phyloP scores from a whole-genome alignment of 2,888 invertebrate genomes.

The Volucella inflata region DNA sequence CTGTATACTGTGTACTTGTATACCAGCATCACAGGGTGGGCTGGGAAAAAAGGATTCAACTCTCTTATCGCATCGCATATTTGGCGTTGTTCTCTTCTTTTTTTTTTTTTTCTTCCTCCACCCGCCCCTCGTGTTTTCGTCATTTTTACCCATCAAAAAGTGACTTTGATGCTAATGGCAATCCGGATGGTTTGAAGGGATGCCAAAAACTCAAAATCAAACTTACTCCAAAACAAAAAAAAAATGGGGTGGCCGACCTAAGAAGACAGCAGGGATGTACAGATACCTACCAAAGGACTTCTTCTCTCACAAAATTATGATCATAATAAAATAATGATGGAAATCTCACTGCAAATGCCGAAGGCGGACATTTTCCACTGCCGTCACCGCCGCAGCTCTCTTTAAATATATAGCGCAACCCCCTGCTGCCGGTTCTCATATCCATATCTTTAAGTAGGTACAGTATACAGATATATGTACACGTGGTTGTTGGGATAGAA shows the following conservation, averaged over 20 bases:
- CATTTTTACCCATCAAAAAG: slow-evolving; percentile 58
- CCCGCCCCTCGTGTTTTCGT: slow-evolving; percentile 27
- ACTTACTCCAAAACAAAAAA: slow-evolving; percentile 16
- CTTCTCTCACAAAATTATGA: slow-evolving; percentile 63
- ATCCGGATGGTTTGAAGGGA: slow-evolving; percentile 66
- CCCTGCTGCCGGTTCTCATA: neutral
- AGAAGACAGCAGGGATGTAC: too few relatives aligned
- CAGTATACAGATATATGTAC: slow-evolving; percentile 13
- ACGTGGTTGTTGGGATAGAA: slow-evolving; percentile 57
- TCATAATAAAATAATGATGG: slow-evolving; percentile 73
- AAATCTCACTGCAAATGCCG: slow-evolving; percentile 66
- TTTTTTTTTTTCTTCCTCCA: too few relatives aligned
- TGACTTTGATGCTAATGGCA: slow-evolving; percentile 63
- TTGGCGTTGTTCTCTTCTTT: slow-evolving; percentile 57
- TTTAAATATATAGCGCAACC: slow-evolving; percentile 22
- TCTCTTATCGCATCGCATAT: slow-evolving; percentile 67
- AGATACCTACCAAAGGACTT: neutral
- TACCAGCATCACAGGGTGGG: slow-evolving; percentile 2
- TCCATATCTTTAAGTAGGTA: neutral
- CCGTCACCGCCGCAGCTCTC: slow-evolving; percentile 1
- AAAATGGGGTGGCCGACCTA: too few relatives aligned
- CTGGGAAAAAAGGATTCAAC: too few relatives aligned
- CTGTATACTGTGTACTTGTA: too few relatives aligned
- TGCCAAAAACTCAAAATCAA: slow-evolving; percentile 63
- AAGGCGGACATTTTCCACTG: slow-evolving; percentile 49